These are phyloP conservation scores for Belgica antarctica DNA, from an alignment of 2,888 invertebrate species.

Conservation along the genomic window DNA sequence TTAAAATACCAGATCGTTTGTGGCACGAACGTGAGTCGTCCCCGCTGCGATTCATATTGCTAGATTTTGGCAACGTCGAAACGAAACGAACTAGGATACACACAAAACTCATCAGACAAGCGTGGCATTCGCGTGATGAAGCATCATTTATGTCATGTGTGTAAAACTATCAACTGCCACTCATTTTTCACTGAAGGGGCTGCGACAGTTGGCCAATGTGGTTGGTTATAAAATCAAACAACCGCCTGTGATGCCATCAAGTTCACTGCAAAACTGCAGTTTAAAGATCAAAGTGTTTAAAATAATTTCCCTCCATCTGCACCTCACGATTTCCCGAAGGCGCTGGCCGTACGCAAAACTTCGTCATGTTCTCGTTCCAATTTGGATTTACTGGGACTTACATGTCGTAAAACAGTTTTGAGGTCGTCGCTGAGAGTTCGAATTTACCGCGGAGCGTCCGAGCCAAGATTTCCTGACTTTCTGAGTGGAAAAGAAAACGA, in stretches of 20 bases:
- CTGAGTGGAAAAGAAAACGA: neutral
- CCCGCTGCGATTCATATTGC: neutral
- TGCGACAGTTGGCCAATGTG: no score
- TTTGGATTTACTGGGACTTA: neutral
- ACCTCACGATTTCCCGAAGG: no score
- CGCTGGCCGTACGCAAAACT: no score
- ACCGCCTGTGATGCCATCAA: no score
- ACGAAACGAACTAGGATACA: neutral
- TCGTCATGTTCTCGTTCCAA: no score
- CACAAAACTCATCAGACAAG: neutral
- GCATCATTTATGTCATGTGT: neutral
- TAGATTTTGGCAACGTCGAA: no score
- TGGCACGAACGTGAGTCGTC: neutral
- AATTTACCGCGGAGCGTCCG: neutral
- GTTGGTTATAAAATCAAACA: no score
- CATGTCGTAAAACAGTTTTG: neutral
- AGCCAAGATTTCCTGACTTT: neutral
- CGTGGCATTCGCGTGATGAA: conserved; percentile 25
- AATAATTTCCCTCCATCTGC: no score
- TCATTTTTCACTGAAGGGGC: no score
- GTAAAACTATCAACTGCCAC: conserved; percentile 12
- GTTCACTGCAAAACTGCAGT: no score
- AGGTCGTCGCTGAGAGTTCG: neutral
- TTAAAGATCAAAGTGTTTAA: no score
- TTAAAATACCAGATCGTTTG: neutral